A percentile compares a stretch with the other conserved stretches of the same genome.
Conservation (phyloP, 2,888 invertebrate genomes). For the Megalurothrips usitatus region DNA sequence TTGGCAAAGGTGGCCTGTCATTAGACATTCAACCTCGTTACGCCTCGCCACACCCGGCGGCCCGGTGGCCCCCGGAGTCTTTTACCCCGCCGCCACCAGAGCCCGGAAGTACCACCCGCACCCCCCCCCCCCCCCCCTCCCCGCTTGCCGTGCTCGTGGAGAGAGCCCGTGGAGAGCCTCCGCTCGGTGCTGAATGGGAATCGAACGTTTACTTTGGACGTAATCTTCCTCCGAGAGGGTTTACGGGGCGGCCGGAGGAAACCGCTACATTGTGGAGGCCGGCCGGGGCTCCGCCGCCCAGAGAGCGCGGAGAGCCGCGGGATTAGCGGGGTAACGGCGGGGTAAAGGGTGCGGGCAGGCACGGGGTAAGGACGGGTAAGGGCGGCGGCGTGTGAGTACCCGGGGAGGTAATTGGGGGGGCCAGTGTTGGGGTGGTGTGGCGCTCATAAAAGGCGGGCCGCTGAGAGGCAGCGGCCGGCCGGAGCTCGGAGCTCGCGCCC, state of each 20-base stretch:
- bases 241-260: background rate
- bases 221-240: background rate
- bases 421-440: no score
- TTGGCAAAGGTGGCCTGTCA: background rate
- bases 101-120: background rate
- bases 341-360: no score
- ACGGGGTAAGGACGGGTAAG: no score
- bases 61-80: background rate
- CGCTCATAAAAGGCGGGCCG: no score
- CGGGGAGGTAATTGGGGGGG: no score
- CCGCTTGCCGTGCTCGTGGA: background rate
- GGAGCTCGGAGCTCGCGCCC: no score
- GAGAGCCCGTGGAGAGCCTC: background rate
- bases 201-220: slow-evolving; percentile 13
- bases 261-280: slow-evolving; percentile 10
- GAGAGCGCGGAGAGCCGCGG: background rate
- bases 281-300: background rate
- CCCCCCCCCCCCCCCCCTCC: background rate
- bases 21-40: background rate
- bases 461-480: no score
- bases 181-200: background rate
- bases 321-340: background rate
- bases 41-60: background rate
- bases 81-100: background rate
- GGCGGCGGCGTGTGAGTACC: no score